Evolutionary conservation across 2,888 invertebrate species (phyloP).

Genomic region (Cosmorhoe ocellata): DNA sequence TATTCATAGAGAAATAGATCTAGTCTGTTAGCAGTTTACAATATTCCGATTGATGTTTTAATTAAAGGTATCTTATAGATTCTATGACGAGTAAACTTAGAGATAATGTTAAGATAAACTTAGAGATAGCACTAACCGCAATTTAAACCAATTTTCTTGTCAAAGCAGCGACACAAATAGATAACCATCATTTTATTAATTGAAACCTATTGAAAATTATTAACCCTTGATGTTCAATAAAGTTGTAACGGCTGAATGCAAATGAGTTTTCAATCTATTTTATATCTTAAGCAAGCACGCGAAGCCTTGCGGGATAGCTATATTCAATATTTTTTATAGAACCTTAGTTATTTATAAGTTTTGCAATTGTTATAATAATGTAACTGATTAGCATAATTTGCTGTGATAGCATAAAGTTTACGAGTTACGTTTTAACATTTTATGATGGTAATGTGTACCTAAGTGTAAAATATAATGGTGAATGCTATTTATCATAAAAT

Average conservation of each 20-base stretch:
- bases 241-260: background rate
- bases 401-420: background rate
- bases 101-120: background rate
- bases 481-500: too few species aligned
- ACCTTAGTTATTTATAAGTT: too few species aligned
- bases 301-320: too few species aligned
- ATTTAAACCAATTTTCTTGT: too few species aligned
- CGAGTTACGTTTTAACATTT: background rate
- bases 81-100: constrained; percentile 2
- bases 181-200: too few species aligned
- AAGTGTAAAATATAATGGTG: background rate
- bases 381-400: background rate
- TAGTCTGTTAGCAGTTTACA: constrained; percentile 22
- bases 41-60: constrained; percentile 12
- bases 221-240: too few species aligned
- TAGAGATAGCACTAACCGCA: too few species aligned
- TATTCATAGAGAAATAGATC: constrained; percentile 22
- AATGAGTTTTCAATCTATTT: too few species aligned
- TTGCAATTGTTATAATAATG: background rate
- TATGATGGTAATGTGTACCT: background rate
- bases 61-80: constrained; percentile 5
- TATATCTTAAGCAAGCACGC: too few species aligned
- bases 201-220: too few species aligned
- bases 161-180: too few species aligned
- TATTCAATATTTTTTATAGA: too few species aligned